Conservation (phyloP, 1,140 invertebrate genomes). For the Aricia agestis region DNA sequence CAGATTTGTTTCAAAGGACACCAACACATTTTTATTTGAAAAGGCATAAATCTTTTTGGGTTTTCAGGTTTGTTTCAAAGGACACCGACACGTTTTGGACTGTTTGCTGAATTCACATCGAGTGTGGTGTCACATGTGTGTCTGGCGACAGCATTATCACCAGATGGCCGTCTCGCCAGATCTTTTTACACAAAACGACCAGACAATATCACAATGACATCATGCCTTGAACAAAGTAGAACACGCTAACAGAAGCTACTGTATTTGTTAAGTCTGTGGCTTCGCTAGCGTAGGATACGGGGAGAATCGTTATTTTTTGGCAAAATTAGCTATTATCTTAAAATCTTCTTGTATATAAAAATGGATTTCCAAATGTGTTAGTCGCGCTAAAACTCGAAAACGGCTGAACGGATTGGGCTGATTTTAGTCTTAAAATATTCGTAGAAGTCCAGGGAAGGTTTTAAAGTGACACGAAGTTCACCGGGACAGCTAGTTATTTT, state of each 20-base stretch:
- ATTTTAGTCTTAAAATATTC: too few species aligned
- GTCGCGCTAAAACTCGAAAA: too few species aligned
- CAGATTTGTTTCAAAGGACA: neutral
- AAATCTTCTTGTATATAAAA: too few species aligned
- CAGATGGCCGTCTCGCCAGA: neutral
- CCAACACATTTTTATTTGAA: neutral
- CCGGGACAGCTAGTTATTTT: too few species aligned
- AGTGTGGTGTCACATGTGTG: neutral
- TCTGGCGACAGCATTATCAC: neutral
- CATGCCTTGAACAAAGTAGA: neutral
- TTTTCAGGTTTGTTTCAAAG: neutral
- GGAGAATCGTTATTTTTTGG: too few species aligned
- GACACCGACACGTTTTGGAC: neutral
- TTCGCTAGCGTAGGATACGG: too few species aligned
- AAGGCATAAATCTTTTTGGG: too few species aligned
- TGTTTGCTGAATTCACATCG: neutral
- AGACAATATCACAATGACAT: conserved; percentile 3
- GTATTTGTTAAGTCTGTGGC: neutral
- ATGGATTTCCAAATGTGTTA: too few species aligned
- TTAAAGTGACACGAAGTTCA: too few species aligned
- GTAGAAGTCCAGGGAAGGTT: too few species aligned
- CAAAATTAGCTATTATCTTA: too few species aligned
- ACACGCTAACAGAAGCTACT: neutral
- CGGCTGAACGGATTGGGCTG: too few species aligned
- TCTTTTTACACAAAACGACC: neutral